Evolutionary conservation across 2,888 invertebrate genomes (phyloP).

Genomic region (Myopa testacea): DNA sequence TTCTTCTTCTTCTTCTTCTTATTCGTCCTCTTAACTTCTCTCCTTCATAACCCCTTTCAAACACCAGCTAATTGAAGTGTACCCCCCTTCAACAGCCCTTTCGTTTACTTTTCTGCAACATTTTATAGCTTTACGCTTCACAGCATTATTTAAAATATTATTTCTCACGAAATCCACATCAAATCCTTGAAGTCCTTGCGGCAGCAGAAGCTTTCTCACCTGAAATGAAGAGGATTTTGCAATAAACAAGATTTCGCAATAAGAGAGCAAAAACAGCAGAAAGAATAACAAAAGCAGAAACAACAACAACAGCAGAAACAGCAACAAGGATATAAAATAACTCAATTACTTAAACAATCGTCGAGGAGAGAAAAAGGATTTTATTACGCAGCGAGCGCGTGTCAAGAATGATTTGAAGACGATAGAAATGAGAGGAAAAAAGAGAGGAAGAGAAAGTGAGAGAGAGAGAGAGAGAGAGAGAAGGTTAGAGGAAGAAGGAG

Average conservation of each 20-base stretch:
- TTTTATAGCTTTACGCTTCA: neutral
- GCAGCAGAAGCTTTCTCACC: no score
- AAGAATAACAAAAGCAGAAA: neutral
- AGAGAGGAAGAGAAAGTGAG: no score
- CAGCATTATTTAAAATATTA: constrained; percentile 19
- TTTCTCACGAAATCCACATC: constrained; percentile 8
- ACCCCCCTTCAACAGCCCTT: no score
- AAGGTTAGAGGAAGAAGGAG: no score
- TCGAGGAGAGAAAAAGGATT: constrained; percentile 22
- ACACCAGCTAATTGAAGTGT: no score
- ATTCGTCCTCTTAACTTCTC: no score
- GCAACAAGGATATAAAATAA: constrained; percentile 3
- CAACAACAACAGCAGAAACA: neutral
- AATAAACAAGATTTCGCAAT: neutral
- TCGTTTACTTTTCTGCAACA: no score
- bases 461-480: no score
- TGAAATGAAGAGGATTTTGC: neutral
- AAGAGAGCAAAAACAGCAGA: neutral
- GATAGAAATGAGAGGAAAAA: neutral
- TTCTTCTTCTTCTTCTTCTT: no score
- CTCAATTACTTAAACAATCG: constrained; percentile 16
- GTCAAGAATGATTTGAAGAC: constrained; percentile 1
- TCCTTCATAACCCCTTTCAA: no score
- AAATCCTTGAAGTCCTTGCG: no score
- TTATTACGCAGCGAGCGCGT: constrained; percentile 12